A percentile compares a stretch with the other conserved stretches of the same genome.
Evolutionary conservation across 2,888 invertebrate genomes (phyloP).

Genomic region (Trichopoda pennipes): DNA sequence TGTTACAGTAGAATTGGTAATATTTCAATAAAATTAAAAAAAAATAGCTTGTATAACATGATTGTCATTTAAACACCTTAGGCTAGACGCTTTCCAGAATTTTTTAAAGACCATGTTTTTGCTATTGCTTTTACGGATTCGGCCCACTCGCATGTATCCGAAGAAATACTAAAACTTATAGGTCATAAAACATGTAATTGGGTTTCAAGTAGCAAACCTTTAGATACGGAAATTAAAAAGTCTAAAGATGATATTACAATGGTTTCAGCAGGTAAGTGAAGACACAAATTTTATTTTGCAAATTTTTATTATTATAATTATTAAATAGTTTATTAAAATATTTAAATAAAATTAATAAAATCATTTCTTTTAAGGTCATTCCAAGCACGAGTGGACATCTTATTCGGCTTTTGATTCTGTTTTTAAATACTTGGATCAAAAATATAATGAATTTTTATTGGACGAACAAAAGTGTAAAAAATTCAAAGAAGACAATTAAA

Average conservation of each 20-base stretch:
- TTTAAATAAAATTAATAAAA: too few species aligned
- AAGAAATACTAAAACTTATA: constrained; percentile 68
- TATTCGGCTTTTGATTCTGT: constrained; percentile 85
- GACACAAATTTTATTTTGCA: not conserved
- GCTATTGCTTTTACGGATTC: constrained; percentile 90
- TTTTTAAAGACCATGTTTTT: constrained; percentile 86
- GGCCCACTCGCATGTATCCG: constrained; percentile 82
- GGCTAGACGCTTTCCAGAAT: constrained; percentile 82
- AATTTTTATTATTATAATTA: not conserved
- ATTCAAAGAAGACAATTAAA: constrained; percentile 46
- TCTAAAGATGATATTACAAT: constrained; percentile 82
- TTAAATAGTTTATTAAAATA: too few species aligned
- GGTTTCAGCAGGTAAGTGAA: constrained; percentile 83
- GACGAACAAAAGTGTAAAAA: constrained; percentile 52
- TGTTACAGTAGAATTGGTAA: constrained; percentile 84
- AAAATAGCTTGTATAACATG: not conserved
- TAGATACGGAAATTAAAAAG: constrained; percentile 82
- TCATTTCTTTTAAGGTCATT: constrained; percentile 82
- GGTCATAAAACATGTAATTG: constrained; percentile 83
- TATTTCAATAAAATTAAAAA: not conserved
- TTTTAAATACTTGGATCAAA: constrained; percentile 84
- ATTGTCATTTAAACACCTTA: constrained; percentile 67
- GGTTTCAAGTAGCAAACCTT: constrained; percentile 83
- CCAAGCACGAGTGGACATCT: constrained; percentile 87
- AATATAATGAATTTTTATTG: constrained; percentile 71